Conservation (phyloP, 2,888 invertebrate species). For the Polydrusus tereticollis region DNA sequence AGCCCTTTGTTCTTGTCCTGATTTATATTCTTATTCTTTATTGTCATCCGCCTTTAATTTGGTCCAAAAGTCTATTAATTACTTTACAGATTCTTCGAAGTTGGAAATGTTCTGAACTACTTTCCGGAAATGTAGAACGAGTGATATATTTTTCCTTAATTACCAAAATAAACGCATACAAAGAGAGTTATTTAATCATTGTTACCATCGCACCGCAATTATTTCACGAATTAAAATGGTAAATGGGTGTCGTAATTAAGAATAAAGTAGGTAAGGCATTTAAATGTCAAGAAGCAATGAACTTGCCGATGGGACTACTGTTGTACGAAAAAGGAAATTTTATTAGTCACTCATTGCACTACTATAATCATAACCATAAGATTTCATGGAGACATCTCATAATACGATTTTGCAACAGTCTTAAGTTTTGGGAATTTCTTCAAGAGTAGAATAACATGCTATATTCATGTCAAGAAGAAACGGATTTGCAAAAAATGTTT, state of each 20-base stretch:
- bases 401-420: too few relatives aligned
- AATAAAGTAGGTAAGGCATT: slow-evolving; percentile 18
- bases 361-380: too few relatives aligned
- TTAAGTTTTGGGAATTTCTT: too few relatives aligned
- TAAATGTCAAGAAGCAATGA: slow-evolving; percentile 14
- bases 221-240: background rate
- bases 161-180: background rate
- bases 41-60: too few relatives aligned
- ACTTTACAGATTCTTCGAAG: background rate
- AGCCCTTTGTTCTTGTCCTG: too few relatives aligned
- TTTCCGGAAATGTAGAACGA: background rate
- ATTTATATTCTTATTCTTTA: too few relatives aligned
- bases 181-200: background rate
- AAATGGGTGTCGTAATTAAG: slow-evolving; percentile 24
- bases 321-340: background rate
- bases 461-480: too few relatives aligned
- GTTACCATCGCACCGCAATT: background rate
- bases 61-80: background rate
- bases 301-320: background rate
- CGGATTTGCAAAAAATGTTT: too few relatives aligned
- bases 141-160: background rate
- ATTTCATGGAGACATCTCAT: too few relatives aligned
- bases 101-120: too few relatives aligned
- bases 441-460: too few relatives aligned
- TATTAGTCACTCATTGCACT: too few relatives aligned